Evolutionary conservation across 2,797 vertebrate genomes (phyloP).

Genomic region (Agapornis canus): DNA sequence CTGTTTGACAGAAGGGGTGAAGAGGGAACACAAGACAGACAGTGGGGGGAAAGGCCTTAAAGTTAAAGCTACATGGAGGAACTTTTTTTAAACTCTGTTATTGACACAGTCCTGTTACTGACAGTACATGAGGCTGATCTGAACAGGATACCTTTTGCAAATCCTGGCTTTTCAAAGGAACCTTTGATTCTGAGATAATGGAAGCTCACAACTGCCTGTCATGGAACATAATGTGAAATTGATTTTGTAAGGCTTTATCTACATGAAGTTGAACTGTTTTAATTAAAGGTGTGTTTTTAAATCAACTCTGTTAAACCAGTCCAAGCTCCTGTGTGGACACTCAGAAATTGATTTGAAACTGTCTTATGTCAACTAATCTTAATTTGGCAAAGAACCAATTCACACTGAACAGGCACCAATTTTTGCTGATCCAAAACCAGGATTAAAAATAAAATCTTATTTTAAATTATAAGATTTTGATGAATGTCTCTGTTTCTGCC

Average conservation of each 20-base stretch:
- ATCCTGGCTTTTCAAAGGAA: conserved; percentile 36
- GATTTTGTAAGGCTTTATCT: conserved; percentile 58
- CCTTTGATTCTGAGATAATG: conserved; percentile 43
- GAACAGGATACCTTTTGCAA: conserved; percentile 11
- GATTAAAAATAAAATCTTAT: neutral
- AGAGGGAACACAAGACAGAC: neutral
- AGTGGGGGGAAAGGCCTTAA: neutral
- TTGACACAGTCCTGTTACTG: neutral
- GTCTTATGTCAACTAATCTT: conserved; percentile 24
- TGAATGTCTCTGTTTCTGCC: neutral
- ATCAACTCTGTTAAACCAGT: conserved; percentile 60
- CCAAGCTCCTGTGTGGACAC: conserved; percentile 9
- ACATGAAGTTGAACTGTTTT: conserved; percentile 12
- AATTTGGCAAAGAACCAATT: conserved; percentile 2
- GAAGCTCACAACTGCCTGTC: conserved; percentile 46
- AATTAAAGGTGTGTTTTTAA: conserved; percentile 60
- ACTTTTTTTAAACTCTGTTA: neutral
- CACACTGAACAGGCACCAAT: neutral
- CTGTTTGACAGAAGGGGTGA: neutral
- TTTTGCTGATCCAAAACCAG: neutral
- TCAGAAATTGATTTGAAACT: conserved; percentile 30
- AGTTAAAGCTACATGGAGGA: neutral
- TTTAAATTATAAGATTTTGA: neutral
- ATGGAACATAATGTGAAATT: conserved; percentile 55
- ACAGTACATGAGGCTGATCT: neutral